Percentiles rank a stretch among this genome's conserved stretches.
Conservation (phyloP, 1,140 invertebrate genomes). For the Pectinophora gossypiella region DNA sequence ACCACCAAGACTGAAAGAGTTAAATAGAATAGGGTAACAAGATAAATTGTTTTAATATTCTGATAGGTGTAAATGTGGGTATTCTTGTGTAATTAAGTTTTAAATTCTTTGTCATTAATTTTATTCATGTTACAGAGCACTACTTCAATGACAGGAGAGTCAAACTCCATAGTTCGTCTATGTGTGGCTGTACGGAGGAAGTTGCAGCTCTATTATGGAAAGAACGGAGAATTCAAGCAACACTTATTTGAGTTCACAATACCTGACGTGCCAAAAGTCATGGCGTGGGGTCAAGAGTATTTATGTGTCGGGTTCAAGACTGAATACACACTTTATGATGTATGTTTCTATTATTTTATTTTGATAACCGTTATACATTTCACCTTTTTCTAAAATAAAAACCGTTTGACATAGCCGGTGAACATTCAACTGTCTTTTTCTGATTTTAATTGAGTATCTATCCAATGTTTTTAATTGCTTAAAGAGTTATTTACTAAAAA, state of each 20-base stretch:
- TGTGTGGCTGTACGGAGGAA: conserved; percentile 93
- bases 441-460: no score
- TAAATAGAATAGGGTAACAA: no score
- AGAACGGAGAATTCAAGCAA: conserved; percentile 87
- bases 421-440: no score
- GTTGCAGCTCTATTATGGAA: conserved; percentile 93
- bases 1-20: no score
- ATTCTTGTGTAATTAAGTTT: conserved; percentile 4
- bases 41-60: no score
- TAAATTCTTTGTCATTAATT: background rate
- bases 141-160: conserved; percentile 76
- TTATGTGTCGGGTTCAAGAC: conserved; percentile 90
- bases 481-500: no score
- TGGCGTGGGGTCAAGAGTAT: conserved; percentile 91
- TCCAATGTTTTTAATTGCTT: no score
- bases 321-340: conserved; percentile 87
- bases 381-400: no score
- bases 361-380: no score
- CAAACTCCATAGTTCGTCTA: conserved; percentile 84
- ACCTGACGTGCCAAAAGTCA: conserved; percentile 87
- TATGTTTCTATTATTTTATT: no score
- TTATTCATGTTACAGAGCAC: conserved; percentile 37
- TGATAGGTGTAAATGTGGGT: background rate
- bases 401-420: no score
- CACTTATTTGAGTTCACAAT: conserved; percentile 85